These are phyloP conservation scores for Paracentrotus lividus DNA, from an alignment of 53 echinoderm and acorn worm species.

Conservation along the genomic window DNA sequence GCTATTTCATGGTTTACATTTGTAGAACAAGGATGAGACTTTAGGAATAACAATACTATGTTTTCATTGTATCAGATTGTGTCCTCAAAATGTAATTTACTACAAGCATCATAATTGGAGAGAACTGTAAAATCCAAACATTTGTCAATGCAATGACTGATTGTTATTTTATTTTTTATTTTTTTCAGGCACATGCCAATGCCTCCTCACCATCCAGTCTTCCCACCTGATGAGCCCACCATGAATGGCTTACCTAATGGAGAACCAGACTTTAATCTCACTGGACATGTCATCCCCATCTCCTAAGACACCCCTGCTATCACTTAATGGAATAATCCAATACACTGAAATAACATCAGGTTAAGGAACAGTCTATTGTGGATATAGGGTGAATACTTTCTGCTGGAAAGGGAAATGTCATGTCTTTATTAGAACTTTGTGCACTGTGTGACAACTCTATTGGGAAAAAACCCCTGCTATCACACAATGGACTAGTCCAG, in stretches of 20 bases:
- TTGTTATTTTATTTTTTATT: not conserved
- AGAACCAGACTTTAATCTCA: constrained; percentile 74
- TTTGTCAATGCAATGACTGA: not conserved
- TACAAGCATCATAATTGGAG: no score
- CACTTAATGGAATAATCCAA: not conserved
- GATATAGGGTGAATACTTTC: not conserved
- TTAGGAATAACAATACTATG: no score
- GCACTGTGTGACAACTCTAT: not conserved
- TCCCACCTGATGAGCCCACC: constrained; percentile 54
- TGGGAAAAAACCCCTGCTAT: not conserved
- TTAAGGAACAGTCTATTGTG: not conserved
- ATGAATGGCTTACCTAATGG: constrained; percentile 73
- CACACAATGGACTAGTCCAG: not conserved
- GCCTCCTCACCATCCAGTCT: constrained; percentile 24
- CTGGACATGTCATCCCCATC: constrained; percentile 72
- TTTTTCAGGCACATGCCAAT: constrained; percentile 29
- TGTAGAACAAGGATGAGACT: no score
- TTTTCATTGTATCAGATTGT: no score
- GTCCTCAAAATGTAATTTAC: no score
- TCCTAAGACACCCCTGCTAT: constrained; percentile 64
- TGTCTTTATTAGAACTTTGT: no score
- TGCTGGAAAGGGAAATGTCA: no score
- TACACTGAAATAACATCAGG: not conserved
- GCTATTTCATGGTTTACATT: no score
- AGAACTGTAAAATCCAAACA: no score